phyloP scores from a whole-genome alignment of 2,113 vertebrate species.

The Cichladusa arquata region DNA sequence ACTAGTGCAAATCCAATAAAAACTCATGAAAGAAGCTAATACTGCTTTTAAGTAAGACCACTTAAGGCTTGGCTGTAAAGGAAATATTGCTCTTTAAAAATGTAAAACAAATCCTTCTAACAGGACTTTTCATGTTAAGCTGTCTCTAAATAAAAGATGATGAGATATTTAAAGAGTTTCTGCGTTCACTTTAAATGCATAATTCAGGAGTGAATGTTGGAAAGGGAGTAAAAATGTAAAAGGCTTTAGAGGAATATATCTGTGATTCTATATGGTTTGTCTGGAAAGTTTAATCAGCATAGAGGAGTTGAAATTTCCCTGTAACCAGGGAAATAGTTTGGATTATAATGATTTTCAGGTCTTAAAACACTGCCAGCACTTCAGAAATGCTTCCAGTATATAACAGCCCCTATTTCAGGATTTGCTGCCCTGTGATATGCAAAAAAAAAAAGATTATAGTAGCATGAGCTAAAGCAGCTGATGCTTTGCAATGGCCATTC shows the following conservation, averaged over 20 bases:
- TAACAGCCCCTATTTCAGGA: not conserved
- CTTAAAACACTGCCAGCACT: not conserved
- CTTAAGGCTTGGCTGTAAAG: slow-evolving; percentile 20
- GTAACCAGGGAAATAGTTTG: not conserved
- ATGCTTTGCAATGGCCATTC: not conserved
- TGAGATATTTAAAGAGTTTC: slow-evolving; percentile 52
- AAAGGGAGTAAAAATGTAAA: slow-evolving; percentile 22
- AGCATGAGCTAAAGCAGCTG: not conserved
- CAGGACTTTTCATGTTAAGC: slow-evolving; percentile 42
- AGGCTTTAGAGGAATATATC: not conserved
- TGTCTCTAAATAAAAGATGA: slow-evolving; percentile 65
- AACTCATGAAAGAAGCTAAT: not conserved
- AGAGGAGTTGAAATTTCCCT: not conserved
- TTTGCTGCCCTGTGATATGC: not conserved
- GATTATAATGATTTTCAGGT: not conserved
- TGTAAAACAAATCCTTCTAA: slow-evolving; percentile 54
- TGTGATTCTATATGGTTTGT: not conserved
- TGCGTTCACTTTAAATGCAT: slow-evolving; percentile 30
- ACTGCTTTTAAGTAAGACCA: slow-evolving; percentile 10
- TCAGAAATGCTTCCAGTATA: not conserved
- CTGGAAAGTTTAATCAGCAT: not conserved
- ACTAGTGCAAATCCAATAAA: not conserved
- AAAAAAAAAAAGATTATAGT: not conserved
- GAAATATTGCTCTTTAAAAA: slow-evolving; percentile 54
- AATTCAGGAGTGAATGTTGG: slow-evolving; percentile 51